Evolutionary conservation across 1,140 invertebrate species (phyloP), one percentile per base, ranked within the genome.

Genomic region (Bombus soroeensis): DNA sequence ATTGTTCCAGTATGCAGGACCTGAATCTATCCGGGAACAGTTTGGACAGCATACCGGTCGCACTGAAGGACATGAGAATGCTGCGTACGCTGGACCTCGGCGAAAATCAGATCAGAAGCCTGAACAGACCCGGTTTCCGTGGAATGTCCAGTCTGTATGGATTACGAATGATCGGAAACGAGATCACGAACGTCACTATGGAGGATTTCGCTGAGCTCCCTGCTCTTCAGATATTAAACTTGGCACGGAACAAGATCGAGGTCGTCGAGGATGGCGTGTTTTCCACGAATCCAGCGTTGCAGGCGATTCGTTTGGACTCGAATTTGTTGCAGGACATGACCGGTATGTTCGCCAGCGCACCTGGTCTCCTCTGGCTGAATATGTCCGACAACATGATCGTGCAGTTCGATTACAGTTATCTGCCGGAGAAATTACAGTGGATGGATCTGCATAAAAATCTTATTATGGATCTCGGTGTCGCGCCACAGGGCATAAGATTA

Each of bases 1-100:
- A 98, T 94, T 97, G 97, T 92, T 98, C 97, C 47, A 96, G 97
- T 94, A 95, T 97, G 66, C 97, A 97, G 92, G 98, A 98, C 89
- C 95, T 99, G 82, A 97, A 98, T 94, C 95, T 98, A 77, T 97
- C 98, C 92, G 97, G 97, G 37, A 99, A 99, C 95, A 96, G 96
- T 92, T 95, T 99, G 87, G 96, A 96, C 68, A 94, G 95, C 83
- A 96, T 98, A 73, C 98, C 98, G 3, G 95, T 96, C 70, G 97
- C 97, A 22, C 95, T 98, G 82, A 96, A 96, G 91, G 96, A 97
- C 90, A 96, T 98, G 95, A 96, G 96, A 86, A 96, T 97, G 92
- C 95, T 98, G 82, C 97, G 96, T 92, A 98, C 97, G 3, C 95
- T 98, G 37, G 98, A 98, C 94, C 94, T 98, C 72, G 97, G 97